Percentiles rank a stretch among this genome's conserved stretches.
These are phyloP conservation scores for Lepidocyrtoides sp. DNA, from an alignment of 2,888 invertebrate genomes.

Conservation along the genomic window DNA sequence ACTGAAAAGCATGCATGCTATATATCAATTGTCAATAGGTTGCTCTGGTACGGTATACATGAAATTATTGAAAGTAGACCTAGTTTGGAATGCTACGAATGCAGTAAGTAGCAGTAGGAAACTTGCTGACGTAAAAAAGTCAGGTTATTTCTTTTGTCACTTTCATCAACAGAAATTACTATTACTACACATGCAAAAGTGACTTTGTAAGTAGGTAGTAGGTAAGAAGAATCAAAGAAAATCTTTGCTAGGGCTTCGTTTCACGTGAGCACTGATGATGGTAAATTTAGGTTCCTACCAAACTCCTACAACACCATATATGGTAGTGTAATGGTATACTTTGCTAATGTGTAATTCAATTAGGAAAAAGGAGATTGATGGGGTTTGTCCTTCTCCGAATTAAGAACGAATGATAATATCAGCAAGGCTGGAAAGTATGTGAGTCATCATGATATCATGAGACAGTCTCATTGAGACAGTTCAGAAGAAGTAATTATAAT, in stretches of 20 bases:
- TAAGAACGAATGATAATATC: background rate
- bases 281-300: background rate
- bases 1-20: background rate
- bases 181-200: background rate
- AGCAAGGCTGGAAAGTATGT: background rate
- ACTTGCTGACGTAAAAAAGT: slow-evolving; percentile 15
- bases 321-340: too few relatives aligned
- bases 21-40: too few relatives aligned
- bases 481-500: background rate
- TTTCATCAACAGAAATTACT: background rate
- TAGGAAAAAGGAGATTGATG: slow-evolving; percentile 1
- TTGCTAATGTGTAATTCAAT: slow-evolving; percentile 6
- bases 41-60: too few relatives aligned
- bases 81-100: background rate
- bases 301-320: too few relatives aligned
- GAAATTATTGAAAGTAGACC: background rate
- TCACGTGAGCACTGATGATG: background rate
- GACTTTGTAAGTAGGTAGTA: background rate
- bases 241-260: background rate
- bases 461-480: too few relatives aligned
- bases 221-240: background rate
- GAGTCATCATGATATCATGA: background rate
- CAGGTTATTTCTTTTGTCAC: slow-evolving; percentile 29
- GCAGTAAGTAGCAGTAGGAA: background rate
- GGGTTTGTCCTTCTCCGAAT: background rate